phyloP scores from a whole-genome alignment of 2,113 vertebrate species.

The Syngnathus floridae region DNA sequence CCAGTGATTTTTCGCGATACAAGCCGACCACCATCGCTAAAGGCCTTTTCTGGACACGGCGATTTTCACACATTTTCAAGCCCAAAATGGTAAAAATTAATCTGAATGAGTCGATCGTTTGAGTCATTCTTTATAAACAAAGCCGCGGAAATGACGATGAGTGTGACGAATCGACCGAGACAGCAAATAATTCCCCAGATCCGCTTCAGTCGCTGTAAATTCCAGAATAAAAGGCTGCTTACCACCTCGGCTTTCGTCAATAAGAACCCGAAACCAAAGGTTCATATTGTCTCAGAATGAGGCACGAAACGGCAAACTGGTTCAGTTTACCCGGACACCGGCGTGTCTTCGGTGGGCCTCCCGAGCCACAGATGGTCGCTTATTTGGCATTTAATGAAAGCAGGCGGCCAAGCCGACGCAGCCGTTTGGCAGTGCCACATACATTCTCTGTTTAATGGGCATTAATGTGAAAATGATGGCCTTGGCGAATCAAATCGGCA shows the following conservation, averaged over 20 bases:
- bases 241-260: background rate
- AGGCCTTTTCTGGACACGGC: too few species aligned
- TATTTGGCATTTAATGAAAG: conserved; percentile 32
- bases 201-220: background rate
- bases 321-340: background rate
- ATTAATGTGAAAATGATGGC: conserved; percentile 54
- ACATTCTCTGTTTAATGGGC: conserved; percentile 44
- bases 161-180: too few species aligned
- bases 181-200: background rate
- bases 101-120: too few species aligned
- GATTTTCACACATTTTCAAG: too few species aligned
- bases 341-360: conserved; percentile 24
- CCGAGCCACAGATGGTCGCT: conserved; percentile 34
- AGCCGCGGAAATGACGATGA: too few species aligned
- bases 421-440: conserved; percentile 20
- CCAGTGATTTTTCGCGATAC: too few species aligned
- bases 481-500: conserved; percentile 46
- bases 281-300: background rate
- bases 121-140: too few species aligned
- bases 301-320: background rate
- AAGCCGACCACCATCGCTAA: too few species aligned
- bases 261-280: background rate
- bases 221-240: background rate
- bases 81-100: too few species aligned
- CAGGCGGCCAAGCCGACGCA: conserved; percentile 10